Evolutionary conservation across 2,113 vertebrate genomes (phyloP).

Genomic region (Centrocercus urophasianus): DNA sequence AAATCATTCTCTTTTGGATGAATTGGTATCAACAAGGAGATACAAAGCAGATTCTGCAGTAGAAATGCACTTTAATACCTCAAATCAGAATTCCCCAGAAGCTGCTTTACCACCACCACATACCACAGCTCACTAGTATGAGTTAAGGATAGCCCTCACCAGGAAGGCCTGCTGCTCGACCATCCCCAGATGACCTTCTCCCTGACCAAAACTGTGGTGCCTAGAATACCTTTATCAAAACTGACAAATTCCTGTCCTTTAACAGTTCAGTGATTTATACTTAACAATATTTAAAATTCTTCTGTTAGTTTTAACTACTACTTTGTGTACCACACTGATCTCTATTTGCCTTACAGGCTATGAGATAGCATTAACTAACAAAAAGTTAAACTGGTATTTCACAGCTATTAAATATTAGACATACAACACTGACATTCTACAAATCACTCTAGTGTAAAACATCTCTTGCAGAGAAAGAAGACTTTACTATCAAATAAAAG

Average conservation of each 20-base stretch:
- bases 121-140: neutral
- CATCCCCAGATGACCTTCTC: neutral
- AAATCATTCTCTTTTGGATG: neutral
- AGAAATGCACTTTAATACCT: neutral
- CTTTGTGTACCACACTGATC: neutral
- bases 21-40: neutral
- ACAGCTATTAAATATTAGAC: neutral
- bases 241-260: neutral
- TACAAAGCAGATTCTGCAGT: neutral
- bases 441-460: neutral
- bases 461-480: neutral
- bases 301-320: neutral
- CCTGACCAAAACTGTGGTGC: neutral
- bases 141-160: neutral
- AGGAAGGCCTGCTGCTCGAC: neutral
- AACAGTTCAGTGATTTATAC: neutral
- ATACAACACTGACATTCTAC: neutral
- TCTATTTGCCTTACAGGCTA: neutral
- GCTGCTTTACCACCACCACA: neutral
- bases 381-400: neutral
- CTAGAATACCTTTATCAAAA: neutral
- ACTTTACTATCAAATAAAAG: neutral
- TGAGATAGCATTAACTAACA: neutral
- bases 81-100: accelerated
- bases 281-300: neutral